phyloP scores from a whole-genome alignment of 2,888 invertebrate genomes.

The Geophilus truncorum region DNA sequence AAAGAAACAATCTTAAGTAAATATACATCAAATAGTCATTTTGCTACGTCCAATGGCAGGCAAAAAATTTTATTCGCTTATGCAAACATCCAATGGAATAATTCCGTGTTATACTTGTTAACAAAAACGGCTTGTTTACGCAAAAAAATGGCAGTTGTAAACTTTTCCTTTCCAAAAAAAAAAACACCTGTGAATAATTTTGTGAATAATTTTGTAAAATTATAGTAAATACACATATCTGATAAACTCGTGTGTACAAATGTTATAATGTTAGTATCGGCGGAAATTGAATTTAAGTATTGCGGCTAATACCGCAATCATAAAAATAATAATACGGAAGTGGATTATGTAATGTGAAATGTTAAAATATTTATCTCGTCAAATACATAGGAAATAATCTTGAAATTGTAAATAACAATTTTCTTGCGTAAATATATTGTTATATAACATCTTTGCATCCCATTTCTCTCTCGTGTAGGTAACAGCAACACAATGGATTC shows the following conservation, averaged over 20 bases:
- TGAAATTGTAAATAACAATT: background rate
- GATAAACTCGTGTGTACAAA: no score
- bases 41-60: background rate
- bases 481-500: background rate
- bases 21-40: background rate
- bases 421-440: no score
- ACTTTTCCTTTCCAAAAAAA: background rate
- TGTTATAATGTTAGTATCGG: no score
- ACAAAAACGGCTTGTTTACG: background rate
- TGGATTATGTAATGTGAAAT: no score
- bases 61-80: background rate
- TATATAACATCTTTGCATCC: background rate
- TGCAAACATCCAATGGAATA: background rate
- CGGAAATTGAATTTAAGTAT: no score
- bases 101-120: background rate
- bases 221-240: no score
- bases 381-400: no score
- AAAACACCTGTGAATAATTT: background rate
- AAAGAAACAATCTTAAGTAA: slow-evolving; percentile 8
- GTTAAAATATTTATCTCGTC: no score
- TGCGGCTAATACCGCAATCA: no score
- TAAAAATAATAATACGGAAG: no score
- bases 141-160: background rate
- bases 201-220: background rate
- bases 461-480: background rate